phyloP scores from a whole-genome alignment of 2,888 invertebrate species.

The Maniola hyperantus region DNA sequence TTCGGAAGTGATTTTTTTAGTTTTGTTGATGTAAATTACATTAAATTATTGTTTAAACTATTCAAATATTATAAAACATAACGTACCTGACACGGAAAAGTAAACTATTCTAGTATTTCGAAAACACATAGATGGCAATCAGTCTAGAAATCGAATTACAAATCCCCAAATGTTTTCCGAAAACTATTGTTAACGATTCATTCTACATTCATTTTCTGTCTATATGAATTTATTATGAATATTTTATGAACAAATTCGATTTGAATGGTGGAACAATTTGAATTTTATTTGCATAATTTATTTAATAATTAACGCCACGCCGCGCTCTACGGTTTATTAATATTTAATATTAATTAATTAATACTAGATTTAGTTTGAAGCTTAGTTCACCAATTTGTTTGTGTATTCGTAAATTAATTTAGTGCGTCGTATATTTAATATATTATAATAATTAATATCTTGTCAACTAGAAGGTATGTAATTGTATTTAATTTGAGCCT shows the following conservation, averaged over 20 bases:
- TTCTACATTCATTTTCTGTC: slow-evolving; percentile 28
- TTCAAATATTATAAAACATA: no score
- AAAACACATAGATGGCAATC: slow-evolving; percentile 16
- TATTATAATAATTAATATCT: slow-evolving; percentile 3
- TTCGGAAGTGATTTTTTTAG: no score
- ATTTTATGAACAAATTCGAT: slow-evolving; percentile 35
- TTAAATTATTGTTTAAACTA: no score
- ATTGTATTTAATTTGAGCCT: not conserved
- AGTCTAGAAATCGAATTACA: slow-evolving; percentile 5
- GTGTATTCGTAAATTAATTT: slow-evolving; percentile 15
- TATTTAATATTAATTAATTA: slow-evolving; percentile 34
- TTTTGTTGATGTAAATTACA: no score
- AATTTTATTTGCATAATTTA: slow-evolving; percentile 39
- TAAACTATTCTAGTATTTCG: no score
- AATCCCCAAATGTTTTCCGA: slow-evolving; percentile 23
- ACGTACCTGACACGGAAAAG: no score
- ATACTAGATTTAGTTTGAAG: slow-evolving; percentile 28
- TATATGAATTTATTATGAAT: slow-evolving; percentile 27
- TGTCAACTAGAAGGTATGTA: not conserved
- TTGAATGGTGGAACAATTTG: slow-evolving; percentile 39
- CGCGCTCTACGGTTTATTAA: slow-evolving; percentile 26
- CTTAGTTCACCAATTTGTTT: slow-evolving; percentile 21
- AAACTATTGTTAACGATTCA: slow-evolving; percentile 26
- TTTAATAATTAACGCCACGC: slow-evolving; percentile 30
- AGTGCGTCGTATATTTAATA: not conserved